These are phyloP conservation scores for Palaemon carinicauda DNA, from an alignment of 1,140 invertebrate genomes.

Conservation along the genomic window DNA sequence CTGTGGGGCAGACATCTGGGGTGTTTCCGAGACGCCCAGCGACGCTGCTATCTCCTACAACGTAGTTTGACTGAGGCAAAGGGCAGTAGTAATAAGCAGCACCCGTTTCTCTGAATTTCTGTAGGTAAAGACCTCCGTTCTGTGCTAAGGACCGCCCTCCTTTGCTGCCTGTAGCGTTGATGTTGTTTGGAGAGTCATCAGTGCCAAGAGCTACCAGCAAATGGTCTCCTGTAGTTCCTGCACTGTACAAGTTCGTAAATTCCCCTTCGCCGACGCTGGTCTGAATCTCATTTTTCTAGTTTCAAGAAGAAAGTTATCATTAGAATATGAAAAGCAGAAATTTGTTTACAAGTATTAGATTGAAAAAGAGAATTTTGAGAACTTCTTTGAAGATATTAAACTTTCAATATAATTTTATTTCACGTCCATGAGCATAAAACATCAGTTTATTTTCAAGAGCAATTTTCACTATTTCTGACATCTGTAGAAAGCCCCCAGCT, in stretches of 20 bases:
- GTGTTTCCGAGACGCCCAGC: constrained; percentile 1
- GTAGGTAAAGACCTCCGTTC: constrained; percentile 18
- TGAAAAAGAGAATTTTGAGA: no score
- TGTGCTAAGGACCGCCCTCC: background rate
- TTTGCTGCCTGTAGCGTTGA: background rate
- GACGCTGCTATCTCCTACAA: background rate
- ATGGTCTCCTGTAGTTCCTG: background rate
- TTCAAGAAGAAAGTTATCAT: background rate
- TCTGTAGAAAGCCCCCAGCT: no score
- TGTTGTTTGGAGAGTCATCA: background rate
- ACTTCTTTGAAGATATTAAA: no score
- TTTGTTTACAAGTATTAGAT: no score
- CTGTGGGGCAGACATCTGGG: constrained; percentile 39
- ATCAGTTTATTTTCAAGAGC: no score
- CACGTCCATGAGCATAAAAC: no score
- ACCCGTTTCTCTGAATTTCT: constrained; percentile 23
- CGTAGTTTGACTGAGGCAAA: constrained; percentile 16
- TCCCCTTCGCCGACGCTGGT: constrained; percentile 6
- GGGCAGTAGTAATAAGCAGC: constrained; percentile 33
- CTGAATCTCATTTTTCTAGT: constrained; percentile 20
- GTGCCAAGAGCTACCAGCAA: background rate
- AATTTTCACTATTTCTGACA: no score
- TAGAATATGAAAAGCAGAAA: no score
- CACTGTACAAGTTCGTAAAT: constrained; percentile 13
- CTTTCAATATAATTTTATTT: no score